Conservation (phyloP, 2,888 invertebrate species). For the Ormyrus rosae region DNA sequence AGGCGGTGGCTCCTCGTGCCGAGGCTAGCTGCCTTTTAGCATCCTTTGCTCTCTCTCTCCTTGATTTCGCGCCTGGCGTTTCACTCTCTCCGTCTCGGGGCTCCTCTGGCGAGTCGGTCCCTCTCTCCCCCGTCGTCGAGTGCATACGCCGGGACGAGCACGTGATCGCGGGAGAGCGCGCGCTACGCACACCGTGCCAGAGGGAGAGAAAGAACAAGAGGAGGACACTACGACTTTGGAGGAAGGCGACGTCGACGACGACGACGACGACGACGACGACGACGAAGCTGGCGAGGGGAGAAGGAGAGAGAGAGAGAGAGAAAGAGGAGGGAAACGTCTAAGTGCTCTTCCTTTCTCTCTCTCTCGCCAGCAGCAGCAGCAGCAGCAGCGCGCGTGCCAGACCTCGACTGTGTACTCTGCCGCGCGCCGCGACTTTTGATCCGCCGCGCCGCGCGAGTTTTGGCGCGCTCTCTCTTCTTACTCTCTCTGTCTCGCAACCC, state of each 20-base stretch:
- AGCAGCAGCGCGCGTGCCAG: neutral
- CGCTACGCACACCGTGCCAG: neutral
- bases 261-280: no score
- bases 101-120: no score
- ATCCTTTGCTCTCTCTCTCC: no score
- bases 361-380: neutral
- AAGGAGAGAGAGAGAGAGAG: conserved; percentile 8
- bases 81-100: no score
- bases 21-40: no score
- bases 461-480: neutral
- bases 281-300: neutral
- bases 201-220: no score
- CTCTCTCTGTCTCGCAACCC: no score
- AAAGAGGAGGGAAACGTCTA: neutral
- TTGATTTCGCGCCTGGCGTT: no score
- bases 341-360: neutral
- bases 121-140: neutral
- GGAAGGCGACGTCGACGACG: no score
- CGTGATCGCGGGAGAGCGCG: neutral
- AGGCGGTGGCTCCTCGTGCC: no score
- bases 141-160: conserved; percentile 11
- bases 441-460: conserved; percentile 1
- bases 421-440: neutral
- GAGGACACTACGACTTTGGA: no score
- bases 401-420: neutral